A percentile compares a stretch with the other conserved stretches of the same genome.
Evolutionary conservation across 2,797 vertebrate species (phyloP).

Genomic region (Fringilla coelebs): DNA sequence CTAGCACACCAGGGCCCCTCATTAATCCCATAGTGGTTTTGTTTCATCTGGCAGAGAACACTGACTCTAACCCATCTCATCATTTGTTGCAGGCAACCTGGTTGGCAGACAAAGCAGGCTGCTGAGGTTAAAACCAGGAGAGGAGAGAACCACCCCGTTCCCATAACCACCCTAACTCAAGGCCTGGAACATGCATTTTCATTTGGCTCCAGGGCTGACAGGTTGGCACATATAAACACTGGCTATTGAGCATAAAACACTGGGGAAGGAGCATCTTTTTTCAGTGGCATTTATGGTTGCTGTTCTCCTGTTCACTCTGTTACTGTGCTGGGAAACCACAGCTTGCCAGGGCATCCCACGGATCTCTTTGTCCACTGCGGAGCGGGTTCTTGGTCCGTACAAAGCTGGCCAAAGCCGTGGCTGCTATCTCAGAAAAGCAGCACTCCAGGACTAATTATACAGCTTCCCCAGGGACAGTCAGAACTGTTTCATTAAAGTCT

Average conservation of each 20-base stretch:
- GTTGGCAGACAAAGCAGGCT: background rate
- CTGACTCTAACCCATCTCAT: background rate
- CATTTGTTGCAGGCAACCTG: background rate
- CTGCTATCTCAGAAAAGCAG: constrained; percentile 29
- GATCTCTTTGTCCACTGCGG: background rate
- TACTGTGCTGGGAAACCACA: background rate
- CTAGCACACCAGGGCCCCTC: background rate
- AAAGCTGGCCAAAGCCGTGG: background rate
- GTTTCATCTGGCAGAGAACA: background rate
- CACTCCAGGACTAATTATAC: background rate
- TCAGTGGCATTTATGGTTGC: background rate
- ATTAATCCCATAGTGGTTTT: background rate
- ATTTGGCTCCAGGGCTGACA: background rate
- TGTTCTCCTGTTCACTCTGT: background rate
- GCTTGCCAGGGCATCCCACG: background rate
- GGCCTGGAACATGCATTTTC: background rate
- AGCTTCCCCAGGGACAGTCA: background rate
- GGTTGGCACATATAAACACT: background rate
- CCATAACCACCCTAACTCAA: background rate
- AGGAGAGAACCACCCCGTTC: background rate
- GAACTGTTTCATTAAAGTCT: background rate
- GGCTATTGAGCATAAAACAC: background rate
- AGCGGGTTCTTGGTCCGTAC: background rate
- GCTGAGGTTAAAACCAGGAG: background rate
- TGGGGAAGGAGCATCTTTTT: background rate